phyloP scores from a whole-genome alignment of 1,140 invertebrate genomes.

The Phenacoccus solenopsis region DNA sequence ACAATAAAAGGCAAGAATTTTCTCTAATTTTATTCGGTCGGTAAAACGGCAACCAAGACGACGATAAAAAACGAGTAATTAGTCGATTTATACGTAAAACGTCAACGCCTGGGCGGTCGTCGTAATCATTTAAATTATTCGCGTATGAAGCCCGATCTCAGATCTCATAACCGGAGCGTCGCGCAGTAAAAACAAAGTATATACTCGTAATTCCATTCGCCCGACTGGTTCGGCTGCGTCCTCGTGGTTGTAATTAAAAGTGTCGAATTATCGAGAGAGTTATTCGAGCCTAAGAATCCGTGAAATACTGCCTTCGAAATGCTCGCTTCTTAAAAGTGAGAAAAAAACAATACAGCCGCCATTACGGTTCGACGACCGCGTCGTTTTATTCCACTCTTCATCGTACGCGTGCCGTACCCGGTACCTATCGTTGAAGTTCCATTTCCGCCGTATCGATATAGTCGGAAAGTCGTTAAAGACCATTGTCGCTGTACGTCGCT shows the following conservation, averaged over 20 bases:
- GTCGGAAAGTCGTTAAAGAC: no score
- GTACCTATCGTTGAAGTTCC: no score
- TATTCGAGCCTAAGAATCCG: background rate
- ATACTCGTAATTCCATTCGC: no score
- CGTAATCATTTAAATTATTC: background rate
- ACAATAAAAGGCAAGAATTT: no score
- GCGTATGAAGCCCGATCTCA: background rate
- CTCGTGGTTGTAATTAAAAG: background rate
- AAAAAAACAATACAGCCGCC: background rate
- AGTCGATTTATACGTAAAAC: conserved; percentile 1
- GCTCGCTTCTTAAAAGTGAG: background rate
- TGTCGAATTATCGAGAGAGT: conserved; percentile 1
- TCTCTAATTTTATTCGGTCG: background rate
- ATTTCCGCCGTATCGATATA: no score
- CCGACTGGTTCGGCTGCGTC: no score
- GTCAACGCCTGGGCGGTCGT: background rate
- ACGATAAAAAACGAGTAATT: background rate
- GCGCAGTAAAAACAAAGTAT: no score
- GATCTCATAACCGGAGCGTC: no score
- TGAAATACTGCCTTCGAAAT: background rate
- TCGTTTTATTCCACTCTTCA: no score
- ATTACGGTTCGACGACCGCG: no score
- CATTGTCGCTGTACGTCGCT: no score
- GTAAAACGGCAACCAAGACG: background rate
- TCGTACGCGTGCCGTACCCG: no score